Base-by-base conservation (phyloP, 2,797 vertebrate species). In the Rhinella marina region DNA sequence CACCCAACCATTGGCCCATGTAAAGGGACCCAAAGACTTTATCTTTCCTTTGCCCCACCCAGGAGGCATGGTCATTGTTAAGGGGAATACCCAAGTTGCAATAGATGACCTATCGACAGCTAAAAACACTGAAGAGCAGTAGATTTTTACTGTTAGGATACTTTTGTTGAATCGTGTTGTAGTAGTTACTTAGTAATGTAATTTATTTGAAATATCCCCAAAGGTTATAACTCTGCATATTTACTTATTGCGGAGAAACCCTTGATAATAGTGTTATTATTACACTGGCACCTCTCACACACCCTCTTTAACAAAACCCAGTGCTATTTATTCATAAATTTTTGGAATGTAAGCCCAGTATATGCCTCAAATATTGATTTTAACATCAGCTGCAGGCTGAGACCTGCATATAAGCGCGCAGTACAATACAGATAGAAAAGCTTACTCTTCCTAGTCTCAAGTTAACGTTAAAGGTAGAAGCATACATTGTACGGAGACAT, bases 321-420 rank as follows among this genome's bases (percentile, higher is more conserved):
- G 8, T 82, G 50, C 81, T 66, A 52, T 72, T 68, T 83, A 57
- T 11, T 29, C 21, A 14, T 50, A 83, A 52, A 72, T 70, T 56
- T 72, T 68, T 77, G 86, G 81, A 88, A 88, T 88, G 81, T 84
- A n/a, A 50, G 59, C 7, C 16, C 54, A 75, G 50, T 56, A 87
- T 82, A 61, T 64, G 61, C 56, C 13, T 82, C 61, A 88, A 88
- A 88, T 88, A 88, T 88, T 88, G 81, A 84, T 82, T 70, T 64
- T 82, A 54, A 50, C 81, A 72, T 77, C 41, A 56, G 12, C 23
- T 68, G 70, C 86, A 84, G 61, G 86, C 81, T 68, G 72, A 54
- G 61, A 79, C 86, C 48, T 88, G 86, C 61, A 48, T 48, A 8
- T 41, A n/a, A n/a, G 5, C 25, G 41, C 48, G 25, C 50, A 32